phyloP scores from a whole-genome alignment of 2,113 vertebrate genomes.

The Hemicordylus capensis region DNA sequence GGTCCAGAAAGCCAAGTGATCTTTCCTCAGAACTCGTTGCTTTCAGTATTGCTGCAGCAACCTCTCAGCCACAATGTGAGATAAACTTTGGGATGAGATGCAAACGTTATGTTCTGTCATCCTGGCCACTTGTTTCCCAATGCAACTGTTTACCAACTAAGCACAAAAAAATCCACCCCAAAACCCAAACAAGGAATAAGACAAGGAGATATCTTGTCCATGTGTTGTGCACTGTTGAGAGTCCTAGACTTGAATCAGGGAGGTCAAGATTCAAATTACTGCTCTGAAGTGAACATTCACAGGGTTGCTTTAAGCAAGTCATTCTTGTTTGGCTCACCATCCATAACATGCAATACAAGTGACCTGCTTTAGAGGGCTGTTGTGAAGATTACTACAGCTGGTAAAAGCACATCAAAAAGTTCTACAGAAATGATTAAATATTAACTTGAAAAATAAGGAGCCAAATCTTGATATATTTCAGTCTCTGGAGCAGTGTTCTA shows the following conservation, averaged over 20 bases:
- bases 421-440: neutral
- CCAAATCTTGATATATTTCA: neutral
- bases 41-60: neutral
- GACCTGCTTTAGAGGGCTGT: neutral
- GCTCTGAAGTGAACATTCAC: neutral
- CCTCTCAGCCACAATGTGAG: neutral
- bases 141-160: neutral
- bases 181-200: neutral
- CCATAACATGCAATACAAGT: neutral
- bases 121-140: neutral
- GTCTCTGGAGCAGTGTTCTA: too few relatives aligned
- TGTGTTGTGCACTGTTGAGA: neutral
- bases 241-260: neutral
- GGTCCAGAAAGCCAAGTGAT: neutral
- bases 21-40: neutral
- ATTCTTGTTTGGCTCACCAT: neutral
- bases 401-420: neutral
- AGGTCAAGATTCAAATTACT: neutral
- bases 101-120: too few relatives aligned
- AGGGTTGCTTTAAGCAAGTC: neutral
- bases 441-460: neutral
- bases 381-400: neutral
- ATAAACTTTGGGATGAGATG: neutral
- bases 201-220: neutral
- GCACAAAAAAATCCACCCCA: neutral